Evolutionary conservation across 2,113 vertebrate species (phyloP).

Genomic region (Heteronetta atricapilla): DNA sequence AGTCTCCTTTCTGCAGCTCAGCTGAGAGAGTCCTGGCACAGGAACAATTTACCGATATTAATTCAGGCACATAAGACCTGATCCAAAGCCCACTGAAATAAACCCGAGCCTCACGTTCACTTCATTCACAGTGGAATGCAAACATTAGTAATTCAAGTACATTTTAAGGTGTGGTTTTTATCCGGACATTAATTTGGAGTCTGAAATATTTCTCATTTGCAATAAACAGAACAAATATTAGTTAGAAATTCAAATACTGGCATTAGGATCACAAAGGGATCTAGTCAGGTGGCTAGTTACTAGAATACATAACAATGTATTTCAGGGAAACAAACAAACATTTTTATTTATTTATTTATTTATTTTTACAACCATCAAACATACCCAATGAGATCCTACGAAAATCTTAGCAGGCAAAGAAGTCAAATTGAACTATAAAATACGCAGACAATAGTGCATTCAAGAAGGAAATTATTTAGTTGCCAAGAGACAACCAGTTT

Average conservation of each 20-base stretch:
- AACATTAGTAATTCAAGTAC: neutral
- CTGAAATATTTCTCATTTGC: neutral
- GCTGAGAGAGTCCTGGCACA: slow-evolving; percentile 45
- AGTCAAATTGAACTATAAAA: neutral
- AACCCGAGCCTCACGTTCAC: neutral
- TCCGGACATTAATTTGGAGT: neutral
- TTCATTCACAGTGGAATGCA: neutral
- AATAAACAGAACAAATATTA: neutral
- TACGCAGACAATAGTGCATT: neutral
- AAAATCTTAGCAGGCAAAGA: neutral
- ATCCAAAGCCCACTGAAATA: neutral
- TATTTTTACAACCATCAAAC: neutral
- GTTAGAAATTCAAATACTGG: neutral
- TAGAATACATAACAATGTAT: neutral
- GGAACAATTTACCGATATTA: slow-evolving; percentile 26
- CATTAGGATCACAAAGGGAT: neutral
- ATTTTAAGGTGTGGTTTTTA: neutral
- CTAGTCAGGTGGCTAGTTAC: neutral
- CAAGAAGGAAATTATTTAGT: slow-evolving; percentile 16
- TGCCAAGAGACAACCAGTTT: neutral
- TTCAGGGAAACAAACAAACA: neutral
- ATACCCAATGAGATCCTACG: neutral
- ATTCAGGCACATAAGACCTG: neutral
- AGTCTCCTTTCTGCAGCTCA: slow-evolving; percentile 64
- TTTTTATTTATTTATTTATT: neutral